Evolutionary conservation across 2,113 vertebrate genomes (phyloP).

Genomic region (Forbesichthys papilliferus): DNA sequence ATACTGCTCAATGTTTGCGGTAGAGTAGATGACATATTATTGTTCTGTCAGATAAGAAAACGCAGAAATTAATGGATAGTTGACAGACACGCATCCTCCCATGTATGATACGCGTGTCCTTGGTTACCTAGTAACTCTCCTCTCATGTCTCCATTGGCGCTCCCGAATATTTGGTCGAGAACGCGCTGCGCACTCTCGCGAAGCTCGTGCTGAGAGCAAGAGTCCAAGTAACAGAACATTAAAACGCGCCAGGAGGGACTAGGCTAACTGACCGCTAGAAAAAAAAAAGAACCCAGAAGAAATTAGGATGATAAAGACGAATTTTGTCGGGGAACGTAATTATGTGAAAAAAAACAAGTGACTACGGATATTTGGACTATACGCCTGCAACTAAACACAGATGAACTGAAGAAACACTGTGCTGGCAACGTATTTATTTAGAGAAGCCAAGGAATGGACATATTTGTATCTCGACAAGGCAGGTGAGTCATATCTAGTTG

Average conservation of each 20-base stretch:
- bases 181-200: slow-evolving; percentile 76
- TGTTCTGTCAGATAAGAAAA: too few species aligned
- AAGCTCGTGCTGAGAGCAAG: slow-evolving; percentile 60
- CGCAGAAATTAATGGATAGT: slow-evolving; percentile 14
- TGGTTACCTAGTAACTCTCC: slow-evolving; percentile 82
- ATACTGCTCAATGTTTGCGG: too few species aligned
- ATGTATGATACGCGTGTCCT: slow-evolving; percentile 70
- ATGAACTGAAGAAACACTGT: slow-evolving; percentile 40
- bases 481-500: slow-evolving; percentile 76
- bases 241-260: slow-evolving; percentile 66
- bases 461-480: slow-evolving; percentile 66
- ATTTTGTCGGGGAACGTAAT: slow-evolving; percentile 54
- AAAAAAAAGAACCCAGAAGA: slow-evolving; percentile 24
- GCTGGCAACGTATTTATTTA: slow-evolving; percentile 36
- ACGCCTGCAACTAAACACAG: slow-evolving; percentile 54
- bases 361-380: slow-evolving; percentile 69
- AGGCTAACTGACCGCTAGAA: slow-evolving; percentile 30
- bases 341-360: slow-evolving; percentile 36
- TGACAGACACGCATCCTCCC: slow-evolving; percentile 44
- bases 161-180: slow-evolving; percentile 58
- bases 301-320: slow-evolving; percentile 61
- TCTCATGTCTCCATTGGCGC: slow-evolving; percentile 71
- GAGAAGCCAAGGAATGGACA: slow-evolving; percentile 69
- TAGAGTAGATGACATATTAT: too few species aligned
- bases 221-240: slow-evolving; percentile 65